These are phyloP conservation scores for Conopomorpha cramerella DNA, from an alignment of 1,140 invertebrate genomes.

Conservation along the genomic window DNA sequence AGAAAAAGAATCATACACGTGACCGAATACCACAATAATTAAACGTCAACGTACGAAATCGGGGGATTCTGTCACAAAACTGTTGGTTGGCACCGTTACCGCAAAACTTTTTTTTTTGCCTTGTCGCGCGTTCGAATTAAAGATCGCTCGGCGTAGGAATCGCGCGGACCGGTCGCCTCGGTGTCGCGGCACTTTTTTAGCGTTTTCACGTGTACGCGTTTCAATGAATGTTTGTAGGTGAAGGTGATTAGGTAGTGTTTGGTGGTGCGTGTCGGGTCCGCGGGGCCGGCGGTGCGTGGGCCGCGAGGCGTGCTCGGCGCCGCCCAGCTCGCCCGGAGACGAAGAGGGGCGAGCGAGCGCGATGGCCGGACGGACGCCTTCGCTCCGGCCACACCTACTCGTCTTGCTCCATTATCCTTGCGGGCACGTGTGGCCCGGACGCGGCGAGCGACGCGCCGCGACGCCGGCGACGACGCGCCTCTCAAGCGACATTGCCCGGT, in stretches of 20 bases:
- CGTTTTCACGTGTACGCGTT: constrained; percentile 3
- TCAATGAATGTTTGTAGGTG: too few relatives aligned
- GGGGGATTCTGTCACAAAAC: constrained; percentile 1
- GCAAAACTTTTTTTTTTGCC: background rate
- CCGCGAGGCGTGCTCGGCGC: constrained; percentile 39
- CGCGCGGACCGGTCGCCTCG: constrained; percentile 5
- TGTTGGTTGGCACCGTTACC: background rate
- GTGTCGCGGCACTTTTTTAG: constrained; percentile 7
- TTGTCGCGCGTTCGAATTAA: constrained; percentile 1
- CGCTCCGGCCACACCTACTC: constrained; percentile 43
- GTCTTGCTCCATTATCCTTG: constrained; percentile 32
- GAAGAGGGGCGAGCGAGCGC: constrained; percentile 35
- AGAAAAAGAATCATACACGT: background rate
- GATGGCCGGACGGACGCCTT: constrained; percentile 2
- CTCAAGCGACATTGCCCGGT: too few relatives aligned
- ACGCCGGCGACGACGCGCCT: too few relatives aligned
- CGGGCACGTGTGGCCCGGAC: too few relatives aligned
- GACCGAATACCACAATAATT: constrained; percentile 2
- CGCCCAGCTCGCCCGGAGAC: constrained; percentile 44
- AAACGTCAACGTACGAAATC: background rate
- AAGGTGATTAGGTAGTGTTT: constrained; percentile 26
- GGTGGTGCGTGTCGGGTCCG: constrained; percentile 21
- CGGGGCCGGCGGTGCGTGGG: constrained; percentile 35
- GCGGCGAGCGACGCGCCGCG: too few relatives aligned
- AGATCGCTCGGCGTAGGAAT: constrained; percentile 6